Evolutionary conservation across 2,888 invertebrate species (phyloP), one percentile per base, ranked within the genome.

Genomic region (Chironomus tentans): DNA sequence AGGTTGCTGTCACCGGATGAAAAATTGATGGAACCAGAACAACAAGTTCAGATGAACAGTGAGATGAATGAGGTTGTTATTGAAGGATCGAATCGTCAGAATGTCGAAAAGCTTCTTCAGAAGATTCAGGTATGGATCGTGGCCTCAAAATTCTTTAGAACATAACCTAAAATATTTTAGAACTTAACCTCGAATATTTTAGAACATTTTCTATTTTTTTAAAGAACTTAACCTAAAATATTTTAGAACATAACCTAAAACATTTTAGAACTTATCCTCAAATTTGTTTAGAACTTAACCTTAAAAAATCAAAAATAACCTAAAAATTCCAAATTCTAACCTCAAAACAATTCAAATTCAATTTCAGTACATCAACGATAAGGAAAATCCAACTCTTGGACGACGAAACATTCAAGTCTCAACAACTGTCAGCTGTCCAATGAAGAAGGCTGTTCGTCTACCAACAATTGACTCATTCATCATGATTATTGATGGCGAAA

Each of bases 381-480:
- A 97, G 77, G 90, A 92, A 80, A 94, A 92, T 85, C 97, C 98
- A 15, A 97, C 97, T n/a, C 95, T 97, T 4, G 98, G 98, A 4
- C 87, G 97, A 4, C 87, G 98, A 24, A 95, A 94, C 82, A 83
- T 84, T 75, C 83, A 84, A 78, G 81, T 84, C 1, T 10, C 21
- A 70, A 82, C 83, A 21, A 82, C 83, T 10, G 80, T 84, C 77
- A 80, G 81, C 77, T 84, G 84, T 77, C 79, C 80, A 2, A 83
- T 83, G 78, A 82, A 83, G 77, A 83, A 81, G 71, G 79, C 81
- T 0, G 79, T 83, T 21, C 82, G 82, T 0, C 78, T 84, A 56
- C 83, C 84, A 6, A 82, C 81, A 4, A 80, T 84, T 22, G 84
- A 84, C 72, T 83, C 84, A 0, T 84, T 83, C 68, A 83, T 84